A percentile compares a stretch with the other conserved stretches of the same genome.
phyloP scores from a whole-genome alignment of 2,797 vertebrate genomes.

The Spinus pinus region DNA sequence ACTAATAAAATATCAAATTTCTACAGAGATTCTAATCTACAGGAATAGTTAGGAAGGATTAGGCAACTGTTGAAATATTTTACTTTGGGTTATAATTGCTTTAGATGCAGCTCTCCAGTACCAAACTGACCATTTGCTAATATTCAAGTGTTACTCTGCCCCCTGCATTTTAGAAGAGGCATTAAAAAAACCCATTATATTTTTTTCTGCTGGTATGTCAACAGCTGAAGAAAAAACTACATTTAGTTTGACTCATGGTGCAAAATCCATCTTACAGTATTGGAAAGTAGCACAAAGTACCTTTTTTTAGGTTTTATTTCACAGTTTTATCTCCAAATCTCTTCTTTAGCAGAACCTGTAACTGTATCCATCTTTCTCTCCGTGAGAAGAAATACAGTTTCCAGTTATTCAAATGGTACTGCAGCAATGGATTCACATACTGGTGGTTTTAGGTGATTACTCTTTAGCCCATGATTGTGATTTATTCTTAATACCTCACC shows the following conservation, averaged over 20 bases:
- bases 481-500: neutral
- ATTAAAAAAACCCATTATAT: neutral
- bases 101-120: neutral
- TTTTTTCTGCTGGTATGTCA: neutral
- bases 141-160: neutral
- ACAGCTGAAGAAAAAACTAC: neutral
- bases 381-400: neutral
- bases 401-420: neutral
- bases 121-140: neutral
- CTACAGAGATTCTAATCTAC: neutral
- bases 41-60: neutral
- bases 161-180: neutral
- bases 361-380: neutral
- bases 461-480: neutral
- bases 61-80: neutral
- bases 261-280: neutral
- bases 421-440: fast-evolving
- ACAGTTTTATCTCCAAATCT: neutral
- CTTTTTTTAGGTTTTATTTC: neutral
- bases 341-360: neutral
- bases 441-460: neutral
- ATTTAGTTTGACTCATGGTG: neutral
- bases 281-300: neutral
- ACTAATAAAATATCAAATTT: neutral
- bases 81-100: neutral